phyloP scores from a whole-genome alignment of 2,797 vertebrate species.

The Enteromius anoplus region DNA sequence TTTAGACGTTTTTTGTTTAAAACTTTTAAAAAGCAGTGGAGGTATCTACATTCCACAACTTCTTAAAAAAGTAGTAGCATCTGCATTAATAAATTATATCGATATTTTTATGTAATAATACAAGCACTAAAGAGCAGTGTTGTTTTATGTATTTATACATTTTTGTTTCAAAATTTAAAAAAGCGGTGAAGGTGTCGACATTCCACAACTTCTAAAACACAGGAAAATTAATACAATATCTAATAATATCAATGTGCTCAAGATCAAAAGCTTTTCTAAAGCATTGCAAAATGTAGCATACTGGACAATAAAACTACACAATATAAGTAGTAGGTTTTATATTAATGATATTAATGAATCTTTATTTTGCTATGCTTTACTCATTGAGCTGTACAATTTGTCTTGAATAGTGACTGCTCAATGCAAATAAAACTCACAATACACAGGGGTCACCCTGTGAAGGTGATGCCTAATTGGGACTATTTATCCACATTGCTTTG shows the following conservation, averaged over 20 bases:
- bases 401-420: conserved; percentile 47
- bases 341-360: background rate
- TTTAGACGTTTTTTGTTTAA: background rate
- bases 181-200: background rate
- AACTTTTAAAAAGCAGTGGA: background rate
- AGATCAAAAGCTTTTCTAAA: background rate
- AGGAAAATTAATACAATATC: background rate
- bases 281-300: background rate
- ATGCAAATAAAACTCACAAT: conserved; percentile 63
- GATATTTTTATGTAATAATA: background rate
- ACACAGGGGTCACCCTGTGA: conserved; percentile 70
- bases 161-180: background rate
- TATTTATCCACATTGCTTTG: conserved; percentile 74
- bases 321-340: background rate
- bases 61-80: background rate
- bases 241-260: background rate
- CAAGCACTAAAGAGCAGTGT: background rate
- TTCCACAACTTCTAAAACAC: background rate
- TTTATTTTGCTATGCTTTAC: background rate
- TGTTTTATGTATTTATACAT: background rate
- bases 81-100: background rate
- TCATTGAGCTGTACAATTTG: background rate
- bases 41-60: background rate
- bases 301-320: background rate
- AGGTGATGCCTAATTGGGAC: conserved; percentile 78